Evolutionary conservation across 2,888 invertebrate genomes (phyloP).

Genomic region (Clivina fossor): DNA sequence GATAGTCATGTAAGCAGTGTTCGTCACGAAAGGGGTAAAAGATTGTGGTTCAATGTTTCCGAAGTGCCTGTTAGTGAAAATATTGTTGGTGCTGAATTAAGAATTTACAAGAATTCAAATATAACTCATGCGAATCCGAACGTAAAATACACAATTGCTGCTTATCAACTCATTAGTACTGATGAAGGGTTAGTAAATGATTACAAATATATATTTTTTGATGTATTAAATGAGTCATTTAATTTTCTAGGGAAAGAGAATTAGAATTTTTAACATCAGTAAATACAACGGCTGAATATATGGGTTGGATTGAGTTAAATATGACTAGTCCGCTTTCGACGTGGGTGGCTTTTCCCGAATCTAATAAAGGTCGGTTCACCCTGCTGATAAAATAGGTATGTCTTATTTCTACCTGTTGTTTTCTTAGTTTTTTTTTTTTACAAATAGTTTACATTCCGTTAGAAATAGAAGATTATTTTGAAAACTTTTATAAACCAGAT

Average conservation of each 20-base stretch:
- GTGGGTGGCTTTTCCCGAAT: conserved; percentile 78
- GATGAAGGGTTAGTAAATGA: conserved; percentile 66
- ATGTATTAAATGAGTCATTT: conserved; percentile 3
- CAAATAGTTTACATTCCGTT: too few relatives aligned
- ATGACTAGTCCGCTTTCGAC: conserved; percentile 73
- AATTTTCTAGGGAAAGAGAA: conserved; percentile 64
- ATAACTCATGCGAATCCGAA: conserved; percentile 54
- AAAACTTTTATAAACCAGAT: too few relatives aligned
- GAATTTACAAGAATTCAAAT: conserved; percentile 72
- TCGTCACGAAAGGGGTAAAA: conserved; percentile 81
- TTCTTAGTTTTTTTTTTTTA: too few relatives aligned
- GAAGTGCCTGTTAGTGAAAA: conserved; percentile 81
- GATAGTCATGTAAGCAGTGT: conserved; percentile 76
- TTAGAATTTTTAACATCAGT: conserved; percentile 73
- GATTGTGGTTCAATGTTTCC: conserved; percentile 90
- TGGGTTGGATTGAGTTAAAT: conserved; percentile 88
- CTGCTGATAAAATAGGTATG: conserved; percentile 68
- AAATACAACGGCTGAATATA: conserved; percentile 73
- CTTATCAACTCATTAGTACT: conserved; percentile 65
- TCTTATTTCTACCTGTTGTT: too few relatives aligned
- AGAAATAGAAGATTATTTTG: too few relatives aligned
- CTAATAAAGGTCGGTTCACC: conserved; percentile 84
- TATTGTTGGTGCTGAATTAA: conserved; percentile 84
- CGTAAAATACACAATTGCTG: conserved; percentile 66
- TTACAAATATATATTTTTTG: conserved; percentile 1